Conservation (phyloP, 2,797 vertebrate genomes). For the Schizopygopsis malacanthus region DNA sequence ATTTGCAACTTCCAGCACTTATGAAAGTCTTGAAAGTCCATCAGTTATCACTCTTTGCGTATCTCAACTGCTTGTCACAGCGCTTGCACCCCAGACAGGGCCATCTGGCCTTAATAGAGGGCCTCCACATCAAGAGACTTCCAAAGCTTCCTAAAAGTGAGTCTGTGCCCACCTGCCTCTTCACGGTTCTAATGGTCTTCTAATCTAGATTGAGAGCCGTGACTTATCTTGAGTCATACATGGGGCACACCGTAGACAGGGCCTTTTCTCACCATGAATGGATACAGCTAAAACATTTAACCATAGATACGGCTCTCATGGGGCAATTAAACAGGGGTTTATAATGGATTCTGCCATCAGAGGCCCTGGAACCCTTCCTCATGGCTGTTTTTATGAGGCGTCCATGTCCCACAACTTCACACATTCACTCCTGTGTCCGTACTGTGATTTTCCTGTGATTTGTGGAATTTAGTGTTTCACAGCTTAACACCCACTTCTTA, state of each 20-base stretch:
- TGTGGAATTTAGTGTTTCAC: conserved; percentile 48
- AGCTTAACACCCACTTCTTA: conserved; percentile 52
- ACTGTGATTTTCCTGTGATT: conserved; percentile 43
- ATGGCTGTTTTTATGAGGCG: conserved; percentile 57
- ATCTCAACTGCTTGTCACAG: conserved; percentile 71
- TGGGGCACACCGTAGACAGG: conserved; percentile 73
- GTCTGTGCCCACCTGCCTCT: conserved; percentile 76
- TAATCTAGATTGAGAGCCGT: conserved; percentile 71
- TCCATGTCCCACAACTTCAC: conserved; percentile 18
- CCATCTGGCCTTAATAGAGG: conserved; percentile 70
- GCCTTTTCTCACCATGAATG: conserved; percentile 73
- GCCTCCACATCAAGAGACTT: conserved; percentile 55
- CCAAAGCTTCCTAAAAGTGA: conserved; percentile 56
- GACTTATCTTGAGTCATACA: conserved; percentile 75
- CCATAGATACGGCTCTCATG: conserved; percentile 74
- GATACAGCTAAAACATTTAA: conserved; percentile 76
- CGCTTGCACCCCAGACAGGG: conserved; percentile 68
- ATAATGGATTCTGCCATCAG: conserved; percentile 71
- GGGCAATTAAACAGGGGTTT: conserved; percentile 71
- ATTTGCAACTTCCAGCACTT: conserved; percentile 73
- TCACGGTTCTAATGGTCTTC: conserved; percentile 68
- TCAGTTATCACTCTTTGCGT: conserved; percentile 79
- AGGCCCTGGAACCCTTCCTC: conserved; percentile 54
- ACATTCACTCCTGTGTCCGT: conserved; percentile 8
- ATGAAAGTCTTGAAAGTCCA: conserved; percentile 71